phyloP scores from a whole-genome alignment of 2,888 invertebrate genomes.

The Erpobdella octoculata region DNA sequence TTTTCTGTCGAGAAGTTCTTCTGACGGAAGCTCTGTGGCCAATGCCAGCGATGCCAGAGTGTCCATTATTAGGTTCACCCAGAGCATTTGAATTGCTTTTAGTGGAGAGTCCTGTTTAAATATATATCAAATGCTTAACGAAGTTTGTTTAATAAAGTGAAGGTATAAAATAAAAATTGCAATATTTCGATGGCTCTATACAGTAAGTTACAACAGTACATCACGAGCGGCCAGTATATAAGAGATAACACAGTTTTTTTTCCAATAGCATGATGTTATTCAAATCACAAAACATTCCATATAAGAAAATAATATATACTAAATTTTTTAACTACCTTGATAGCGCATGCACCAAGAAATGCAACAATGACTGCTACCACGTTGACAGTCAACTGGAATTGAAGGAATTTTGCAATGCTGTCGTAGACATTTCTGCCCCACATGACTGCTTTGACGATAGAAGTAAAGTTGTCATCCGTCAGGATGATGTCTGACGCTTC shows the following conservation, averaged over 20 bases:
- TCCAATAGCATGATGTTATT: not conserved
- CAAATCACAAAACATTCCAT: too few species aligned
- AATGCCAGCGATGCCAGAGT: constrained; percentile 91
- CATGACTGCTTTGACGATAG: constrained; percentile 98
- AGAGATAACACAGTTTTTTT: too few species aligned
- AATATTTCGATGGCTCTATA: not conserved
- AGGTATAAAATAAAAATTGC: not conserved
- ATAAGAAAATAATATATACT: too few species aligned
- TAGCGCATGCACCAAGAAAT: constrained; percentile 94
- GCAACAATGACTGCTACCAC: constrained; percentile 97
- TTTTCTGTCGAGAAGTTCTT: constrained; percentile 81
- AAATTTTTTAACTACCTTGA: too few species aligned
- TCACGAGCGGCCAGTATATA: too few species aligned
- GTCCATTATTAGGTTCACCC: constrained; percentile 99
- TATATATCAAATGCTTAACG: not conserved
- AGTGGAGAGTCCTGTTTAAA: constrained; percentile 82
- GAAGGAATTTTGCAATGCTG: constrained; percentile 97
- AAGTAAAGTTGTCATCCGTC: constrained; percentile 97
- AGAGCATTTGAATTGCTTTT: constrained; percentile 98
- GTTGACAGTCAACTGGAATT: constrained; percentile 98
- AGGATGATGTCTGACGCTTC: constrained; percentile 98
- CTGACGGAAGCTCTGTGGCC: constrained; percentile 90
- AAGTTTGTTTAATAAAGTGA: not conserved
- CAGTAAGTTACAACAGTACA: not conserved
- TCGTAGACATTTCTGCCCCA: constrained; percentile 99